Evolutionary conservation across 1,140 invertebrate species (phyloP).

Genomic region (Drosophila asahinai): DNA sequence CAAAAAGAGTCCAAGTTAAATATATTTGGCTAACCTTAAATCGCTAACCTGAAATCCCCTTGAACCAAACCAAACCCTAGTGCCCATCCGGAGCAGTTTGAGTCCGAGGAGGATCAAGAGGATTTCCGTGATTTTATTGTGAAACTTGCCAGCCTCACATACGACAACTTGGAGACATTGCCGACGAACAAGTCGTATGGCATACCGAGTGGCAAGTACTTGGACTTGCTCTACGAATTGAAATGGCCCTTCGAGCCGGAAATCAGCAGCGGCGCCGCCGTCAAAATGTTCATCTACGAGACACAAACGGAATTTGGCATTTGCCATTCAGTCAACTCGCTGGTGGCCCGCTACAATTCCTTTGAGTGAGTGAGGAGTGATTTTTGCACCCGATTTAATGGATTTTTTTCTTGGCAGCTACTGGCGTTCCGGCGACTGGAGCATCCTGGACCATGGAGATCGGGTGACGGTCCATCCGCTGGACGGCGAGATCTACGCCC

Average conservation of each 20-base stretch:
- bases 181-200: constrained; percentile 85
- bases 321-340: constrained; percentile 89
- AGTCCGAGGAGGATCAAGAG: constrained; percentile 85
- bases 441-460: constrained; percentile 85
- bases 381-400: constrained; percentile 15
- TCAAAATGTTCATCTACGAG: constrained; percentile 86
- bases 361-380: constrained; percentile 86
- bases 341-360: constrained; percentile 88
- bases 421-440: constrained; percentile 86
- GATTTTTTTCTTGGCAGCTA: constrained; percentile 84
- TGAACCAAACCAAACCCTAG: constrained; percentile 17
- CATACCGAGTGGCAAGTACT: constrained; percentile 86
- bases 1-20: too few species aligned
- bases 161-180: constrained; percentile 87
- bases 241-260: constrained; percentile 86
- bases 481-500: constrained; percentile 89
- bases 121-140: constrained; percentile 86
- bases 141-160: constrained; percentile 87
- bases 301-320: constrained; percentile 89
- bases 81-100: constrained; percentile 59
- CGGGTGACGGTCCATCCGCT: constrained; percentile 89
- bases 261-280: constrained; percentile 86
- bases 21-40: background rate
- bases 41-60: too few species aligned
- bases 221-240: constrained; percentile 86